Conservation (phyloP, 2,888 invertebrate species). For the Zhengitettix transpicula region DNA sequence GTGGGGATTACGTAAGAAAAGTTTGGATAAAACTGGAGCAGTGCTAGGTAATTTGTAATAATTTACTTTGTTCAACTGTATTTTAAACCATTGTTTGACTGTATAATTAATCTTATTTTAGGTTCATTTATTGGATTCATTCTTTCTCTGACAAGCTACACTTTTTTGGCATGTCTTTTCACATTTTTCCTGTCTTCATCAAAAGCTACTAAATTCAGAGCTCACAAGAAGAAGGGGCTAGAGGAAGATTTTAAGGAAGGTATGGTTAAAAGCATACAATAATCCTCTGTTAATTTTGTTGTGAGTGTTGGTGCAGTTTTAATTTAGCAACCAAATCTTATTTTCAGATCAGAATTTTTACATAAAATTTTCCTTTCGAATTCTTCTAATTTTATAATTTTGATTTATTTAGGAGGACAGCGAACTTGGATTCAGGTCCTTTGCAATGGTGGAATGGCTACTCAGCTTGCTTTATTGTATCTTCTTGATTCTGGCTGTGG, state of each 20-base stretch:
- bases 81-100: background rate
- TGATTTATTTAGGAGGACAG: conserved; percentile 48
- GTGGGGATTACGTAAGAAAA: conserved; percentile 50
- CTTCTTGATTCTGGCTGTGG: conserved; percentile 62
- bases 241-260: conserved; percentile 70
- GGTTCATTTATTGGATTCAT: conserved; percentile 59
- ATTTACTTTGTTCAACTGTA: background rate
- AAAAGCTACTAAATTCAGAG: conserved; percentile 60
- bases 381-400: background rate
- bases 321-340: no score
- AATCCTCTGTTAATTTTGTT: no score
- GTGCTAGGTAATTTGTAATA: conserved; percentile 31
- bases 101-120: conserved; percentile 17
- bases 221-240: conserved; percentile 44
- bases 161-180: conserved; percentile 53
- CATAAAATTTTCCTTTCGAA: no score
- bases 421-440: conserved; percentile 81
- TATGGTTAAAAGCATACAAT: conserved; percentile 18
- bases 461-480: conserved; percentile 58
- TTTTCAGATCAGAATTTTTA: no score
- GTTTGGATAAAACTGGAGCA: conserved; percentile 54
- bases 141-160: conserved; percentile 58
- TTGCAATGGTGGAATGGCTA: conserved; percentile 79
- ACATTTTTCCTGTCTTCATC: conserved; percentile 68
- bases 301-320: no score